Conservation (phyloP, 2,888 invertebrate species). For the Volucella inflata region DNA sequence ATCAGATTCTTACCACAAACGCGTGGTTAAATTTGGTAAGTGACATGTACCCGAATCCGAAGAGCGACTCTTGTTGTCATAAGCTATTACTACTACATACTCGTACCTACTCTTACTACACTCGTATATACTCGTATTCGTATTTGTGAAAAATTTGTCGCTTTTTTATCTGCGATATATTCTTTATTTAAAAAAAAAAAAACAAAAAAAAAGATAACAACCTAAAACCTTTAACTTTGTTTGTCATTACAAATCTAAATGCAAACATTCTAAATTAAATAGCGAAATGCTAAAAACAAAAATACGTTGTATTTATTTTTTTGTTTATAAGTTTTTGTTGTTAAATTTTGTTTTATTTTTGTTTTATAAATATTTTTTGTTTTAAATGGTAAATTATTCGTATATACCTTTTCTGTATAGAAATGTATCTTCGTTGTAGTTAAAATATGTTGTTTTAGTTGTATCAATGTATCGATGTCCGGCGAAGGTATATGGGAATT, state of each 20-base stretch:
- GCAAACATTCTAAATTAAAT: too few relatives aligned
- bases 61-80: slow-evolving; percentile 64
- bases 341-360: neutral
- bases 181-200: slow-evolving; percentile 53
- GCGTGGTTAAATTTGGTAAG: slow-evolving; percentile 99
- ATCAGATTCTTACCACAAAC: slow-evolving; percentile 99
- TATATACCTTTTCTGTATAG: neutral
- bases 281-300: neutral
- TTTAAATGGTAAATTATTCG: neutral
- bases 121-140: slow-evolving; percentile 47
- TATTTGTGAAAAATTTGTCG: slow-evolving; percentile 57
- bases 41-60: slow-evolving; percentile 85
- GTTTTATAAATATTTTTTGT: neutral
- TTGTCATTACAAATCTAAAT: too few relatives aligned
- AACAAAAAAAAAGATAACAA: slow-evolving; percentile 48
- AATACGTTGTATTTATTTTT: slow-evolving; percentile 20
- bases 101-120: slow-evolving; percentile 44
- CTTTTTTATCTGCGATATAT: slow-evolving; percentile 65
- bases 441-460: neutral
- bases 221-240: slow-evolving; percentile 24
- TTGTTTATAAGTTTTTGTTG: slow-evolving; percentile 8
- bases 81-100: slow-evolving; percentile 43
- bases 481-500: neutral
- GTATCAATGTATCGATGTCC: neutral
- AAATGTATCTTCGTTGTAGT: slow-evolving; percentile 1